Evolutionary conservation across 2,113 vertebrate genomes (phyloP).

Genomic region (Leptosomus discolor): DNA sequence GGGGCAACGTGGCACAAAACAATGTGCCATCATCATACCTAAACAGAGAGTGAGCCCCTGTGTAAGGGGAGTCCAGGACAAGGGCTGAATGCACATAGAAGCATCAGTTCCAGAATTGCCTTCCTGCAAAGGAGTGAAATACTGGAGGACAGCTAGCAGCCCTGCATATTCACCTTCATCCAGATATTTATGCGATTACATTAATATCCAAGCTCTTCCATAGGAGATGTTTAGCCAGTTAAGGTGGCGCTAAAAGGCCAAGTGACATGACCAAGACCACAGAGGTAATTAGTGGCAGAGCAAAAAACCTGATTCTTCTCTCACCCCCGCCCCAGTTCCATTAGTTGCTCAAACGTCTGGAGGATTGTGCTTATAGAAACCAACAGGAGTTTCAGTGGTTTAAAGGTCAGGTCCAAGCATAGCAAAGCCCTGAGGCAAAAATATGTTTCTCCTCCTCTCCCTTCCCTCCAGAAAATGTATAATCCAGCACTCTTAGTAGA

Average conservation of each 20-base stretch:
- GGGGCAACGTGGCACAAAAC: fast-evolving
- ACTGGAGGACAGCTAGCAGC: not conserved
- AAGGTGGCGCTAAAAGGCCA: not conserved
- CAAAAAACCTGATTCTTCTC: not conserved
- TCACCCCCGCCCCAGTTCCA: not conserved
- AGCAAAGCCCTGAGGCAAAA: not conserved
- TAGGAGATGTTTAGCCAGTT: not conserved
- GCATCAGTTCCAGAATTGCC: not conserved
- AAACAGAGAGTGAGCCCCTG: not conserved
- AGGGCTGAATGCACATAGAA: not conserved
- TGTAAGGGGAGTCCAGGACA: not conserved
- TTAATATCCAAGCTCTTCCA: not conserved
- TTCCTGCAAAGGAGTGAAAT: not conserved
- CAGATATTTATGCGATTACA: not conserved
- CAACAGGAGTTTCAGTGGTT: constrained; percentile 21
- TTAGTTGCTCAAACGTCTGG: not conserved
- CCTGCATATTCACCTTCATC: not conserved
- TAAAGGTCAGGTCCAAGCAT: not conserved
- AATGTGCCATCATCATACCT: fast-evolving
- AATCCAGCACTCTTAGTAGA: not conserved
- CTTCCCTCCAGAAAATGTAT: not conserved
- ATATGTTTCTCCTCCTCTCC: not conserved
- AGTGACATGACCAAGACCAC: not conserved
- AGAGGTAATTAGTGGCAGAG: not conserved
- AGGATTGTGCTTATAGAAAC: not conserved